Evolutionary conservation across 2,888 invertebrate genomes (phyloP).

Genomic region (Amiota minor): DNA sequence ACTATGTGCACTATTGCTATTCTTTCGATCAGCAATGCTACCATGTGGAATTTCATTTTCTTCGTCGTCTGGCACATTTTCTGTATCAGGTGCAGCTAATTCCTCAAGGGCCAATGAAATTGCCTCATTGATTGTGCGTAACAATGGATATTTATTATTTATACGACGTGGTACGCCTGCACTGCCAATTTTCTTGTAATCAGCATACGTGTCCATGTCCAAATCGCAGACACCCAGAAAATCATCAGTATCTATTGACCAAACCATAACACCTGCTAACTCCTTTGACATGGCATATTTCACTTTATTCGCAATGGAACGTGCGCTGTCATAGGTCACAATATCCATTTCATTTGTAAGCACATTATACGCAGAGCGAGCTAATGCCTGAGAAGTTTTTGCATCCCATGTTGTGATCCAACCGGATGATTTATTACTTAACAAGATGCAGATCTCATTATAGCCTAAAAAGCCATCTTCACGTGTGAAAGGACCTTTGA

Average conservation of each 20-base stretch:
- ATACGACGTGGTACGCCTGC: conserved; percentile 59
- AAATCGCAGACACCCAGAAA: conserved; percentile 81
- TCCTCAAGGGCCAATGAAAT: conserved; percentile 76
- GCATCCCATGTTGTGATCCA: conserved; percentile 85
- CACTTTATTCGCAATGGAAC: conserved; percentile 84
- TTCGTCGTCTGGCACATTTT: conserved; percentile 58
- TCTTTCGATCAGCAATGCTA: conserved; percentile 62
- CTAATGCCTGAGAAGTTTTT: conserved; percentile 72
- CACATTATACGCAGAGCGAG: conserved; percentile 66
- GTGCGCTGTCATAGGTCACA: conserved; percentile 84
- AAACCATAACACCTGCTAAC: conserved; percentile 88
- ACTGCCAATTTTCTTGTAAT: conserved; percentile 69
- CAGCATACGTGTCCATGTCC: conserved; percentile 75
- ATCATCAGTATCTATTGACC: conserved; percentile 93
- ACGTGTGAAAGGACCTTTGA: conserved; percentile 84
- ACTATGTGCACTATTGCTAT: conserved; percentile 37
- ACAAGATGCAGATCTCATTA: conserved; percentile 84
- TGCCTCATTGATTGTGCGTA: conserved; percentile 82
- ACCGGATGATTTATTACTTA: conserved; percentile 76
- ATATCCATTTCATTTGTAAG: conserved; percentile 78
- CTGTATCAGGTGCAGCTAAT: conserved; percentile 52
- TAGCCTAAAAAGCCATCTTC: conserved; percentile 91
- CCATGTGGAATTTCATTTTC: conserved; percentile 73
- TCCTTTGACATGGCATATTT: conserved; percentile 78
- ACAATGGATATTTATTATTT: conserved; percentile 79